Evolutionary conservation across 2,797 vertebrate genomes (phyloP), one percentile per base, ranked within the genome.

Genomic region (Megalops cyprinoides): DNA sequence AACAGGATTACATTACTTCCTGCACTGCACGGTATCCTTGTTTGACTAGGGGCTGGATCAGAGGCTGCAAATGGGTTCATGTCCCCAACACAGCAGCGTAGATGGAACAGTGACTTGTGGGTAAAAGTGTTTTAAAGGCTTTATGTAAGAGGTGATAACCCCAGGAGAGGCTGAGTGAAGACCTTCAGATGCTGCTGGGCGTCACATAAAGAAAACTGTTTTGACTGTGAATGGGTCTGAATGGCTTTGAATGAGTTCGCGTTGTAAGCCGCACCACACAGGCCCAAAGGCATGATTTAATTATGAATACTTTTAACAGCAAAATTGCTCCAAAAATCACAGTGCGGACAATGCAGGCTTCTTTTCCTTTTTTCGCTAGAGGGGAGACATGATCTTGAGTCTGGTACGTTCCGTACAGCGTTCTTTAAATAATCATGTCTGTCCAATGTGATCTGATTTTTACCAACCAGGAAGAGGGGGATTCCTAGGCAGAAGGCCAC

Each of bases 261-360:
- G 1, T 37, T 20, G 60, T 65, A 65, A 31, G 60, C 15, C 10
- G 18, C n/a, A 60, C 14, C 31, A 65, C 18, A 14, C 20, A 34
- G 60, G 28, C 60, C 60, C 60, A 37, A 65, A 65, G 60, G 60
- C 60, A 65, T 65, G 31, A 37, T 14, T 65, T 34, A 65, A 34
- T 65, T 65, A 15, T 65, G 37, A 10, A 53, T n/a, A 62, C n/a
- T 62, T 25, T 31, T 28, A 65, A 65, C 37, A 60, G 31, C 60
- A 34, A 18, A 65, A 37, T 65, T 31, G 1, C 60, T 14, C 7
- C 6, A 28, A 60, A 56, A 60, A 60, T 9, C 51, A 53, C 28
- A 15, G 10, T 31, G 28, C 7, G 60, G 28, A 14, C 31, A 65
- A 37, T 65, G 34, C 31, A 65, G 31, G 34, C 14, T 23, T 62